phyloP scores from a whole-genome alignment of 1,140 invertebrate species.

The Ips typographus region DNA sequence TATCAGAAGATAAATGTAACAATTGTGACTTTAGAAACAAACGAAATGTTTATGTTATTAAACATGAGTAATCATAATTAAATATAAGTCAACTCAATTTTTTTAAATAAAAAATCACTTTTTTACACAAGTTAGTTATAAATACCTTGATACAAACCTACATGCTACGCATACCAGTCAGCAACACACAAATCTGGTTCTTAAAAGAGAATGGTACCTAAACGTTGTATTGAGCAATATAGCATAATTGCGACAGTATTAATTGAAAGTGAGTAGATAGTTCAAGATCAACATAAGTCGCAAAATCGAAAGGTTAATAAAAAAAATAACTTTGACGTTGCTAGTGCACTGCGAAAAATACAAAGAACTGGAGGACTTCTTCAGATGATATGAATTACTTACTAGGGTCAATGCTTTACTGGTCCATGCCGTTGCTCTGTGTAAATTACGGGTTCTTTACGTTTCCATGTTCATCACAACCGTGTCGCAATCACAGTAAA shows the following conservation, averaged over 20 bases:
- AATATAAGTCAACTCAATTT: too few species aligned
- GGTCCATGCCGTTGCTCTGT: neutral
- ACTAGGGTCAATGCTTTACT: constrained; percentile 30
- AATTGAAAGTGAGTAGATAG: neutral
- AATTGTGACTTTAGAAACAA: too few species aligned
- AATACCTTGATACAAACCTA: too few species aligned
- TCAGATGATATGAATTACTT: constrained; percentile 20
- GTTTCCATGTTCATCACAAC: constrained; percentile 33
- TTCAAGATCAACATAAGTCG: too few species aligned
- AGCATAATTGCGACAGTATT: constrained; percentile 6
- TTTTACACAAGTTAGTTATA: too few species aligned
- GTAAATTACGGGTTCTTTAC: neutral
- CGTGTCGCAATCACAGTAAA: constrained; percentile 29
- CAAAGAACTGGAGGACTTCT: constrained; percentile 10
- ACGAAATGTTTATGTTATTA: too few species aligned
- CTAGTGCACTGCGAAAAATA: constrained; percentile 3
- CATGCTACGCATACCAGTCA: too few species aligned
- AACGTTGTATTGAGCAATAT: constrained; percentile 8
- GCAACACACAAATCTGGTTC: neutral
- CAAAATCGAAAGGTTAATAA: neutral
- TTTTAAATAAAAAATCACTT: too few species aligned
- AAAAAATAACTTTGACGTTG: neutral
- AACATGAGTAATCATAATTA: too few species aligned
- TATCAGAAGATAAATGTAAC: too few species aligned
- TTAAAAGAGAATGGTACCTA: constrained; percentile 17